phyloP scores from a whole-genome alignment of 2,888 invertebrate species.

The Germaria angustata region DNA sequence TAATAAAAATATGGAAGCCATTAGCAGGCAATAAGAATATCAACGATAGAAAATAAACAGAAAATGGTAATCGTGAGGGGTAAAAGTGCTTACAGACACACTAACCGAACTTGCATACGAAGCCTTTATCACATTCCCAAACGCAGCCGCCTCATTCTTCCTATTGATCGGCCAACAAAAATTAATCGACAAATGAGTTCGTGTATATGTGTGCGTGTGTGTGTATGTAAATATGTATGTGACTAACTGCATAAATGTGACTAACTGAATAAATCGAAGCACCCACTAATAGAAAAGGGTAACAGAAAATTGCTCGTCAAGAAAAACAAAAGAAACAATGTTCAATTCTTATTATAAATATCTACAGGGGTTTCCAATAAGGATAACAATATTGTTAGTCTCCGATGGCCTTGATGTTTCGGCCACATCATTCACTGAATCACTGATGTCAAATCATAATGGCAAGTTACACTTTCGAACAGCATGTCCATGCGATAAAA shows the following conservation, averaged over 20 bases:
- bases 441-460: no score
- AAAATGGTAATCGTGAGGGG: conserved; percentile 31
- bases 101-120: not conserved
- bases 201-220: not conserved
- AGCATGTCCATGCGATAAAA: no score
- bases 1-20: conserved; percentile 42
- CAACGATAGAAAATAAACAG: conserved; percentile 55
- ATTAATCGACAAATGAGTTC: not conserved
- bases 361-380: no score
- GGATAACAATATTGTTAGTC: no score
- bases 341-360: no score
- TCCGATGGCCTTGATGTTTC: no score
- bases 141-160: not conserved
- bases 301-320: not conserved
- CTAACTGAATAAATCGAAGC: not conserved
- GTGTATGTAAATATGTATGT: no score
- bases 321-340: no score
- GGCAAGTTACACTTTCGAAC: no score
- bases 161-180: conserved; percentile 21
- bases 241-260: not conserved
- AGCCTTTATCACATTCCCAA: not conserved
- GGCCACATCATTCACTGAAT: no score
- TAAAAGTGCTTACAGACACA: conserved; percentile 21
- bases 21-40: conserved; percentile 53
- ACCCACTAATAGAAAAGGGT: not conserved